Conservation (phyloP, 2,113 vertebrate genomes). For the Tylochromis polylepis region DNA sequence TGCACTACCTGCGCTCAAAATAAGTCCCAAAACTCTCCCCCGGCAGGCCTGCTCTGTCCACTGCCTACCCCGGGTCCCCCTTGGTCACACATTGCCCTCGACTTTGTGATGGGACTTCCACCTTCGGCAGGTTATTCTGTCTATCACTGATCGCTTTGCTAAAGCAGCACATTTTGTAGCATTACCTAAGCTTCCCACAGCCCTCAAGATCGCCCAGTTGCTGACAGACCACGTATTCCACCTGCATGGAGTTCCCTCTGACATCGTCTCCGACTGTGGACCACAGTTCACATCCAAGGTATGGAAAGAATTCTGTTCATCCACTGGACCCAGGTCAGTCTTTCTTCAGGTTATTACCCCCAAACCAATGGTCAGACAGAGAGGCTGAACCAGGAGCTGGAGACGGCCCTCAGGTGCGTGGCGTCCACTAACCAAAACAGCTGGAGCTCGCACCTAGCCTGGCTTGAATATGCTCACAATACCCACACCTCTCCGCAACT, state of each 20-base stretch:
- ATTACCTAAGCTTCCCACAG: too few species aligned
- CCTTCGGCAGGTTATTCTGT: too few species aligned
- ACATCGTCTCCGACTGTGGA: accelerated
- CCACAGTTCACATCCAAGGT: not conserved
- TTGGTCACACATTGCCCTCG: too few species aligned
- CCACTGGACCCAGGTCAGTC: not conserved
- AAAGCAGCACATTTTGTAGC: too few species aligned
- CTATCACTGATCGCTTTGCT: accelerated
- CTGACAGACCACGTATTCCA: accelerated
- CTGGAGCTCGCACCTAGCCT: not conserved
- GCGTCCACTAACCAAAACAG: not conserved
- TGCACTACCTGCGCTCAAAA: accelerated
- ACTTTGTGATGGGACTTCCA: too few species aligned
- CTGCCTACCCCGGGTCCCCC: too few species aligned
- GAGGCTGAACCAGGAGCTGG: too few species aligned
- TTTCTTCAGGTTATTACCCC: not conserved
- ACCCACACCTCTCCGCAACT: not conserved
- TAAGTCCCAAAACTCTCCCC: not conserved
- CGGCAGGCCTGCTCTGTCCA: not conserved
- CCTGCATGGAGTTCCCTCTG: not conserved
- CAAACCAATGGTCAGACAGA: not conserved
- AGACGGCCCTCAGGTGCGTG: not conserved
- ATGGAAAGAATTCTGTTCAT: not conserved
- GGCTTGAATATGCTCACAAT: not conserved
- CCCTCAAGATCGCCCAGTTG: accelerated